Evolutionary conservation across 1,140 invertebrate species (phyloP), one percentile per base, ranked within the genome.

Genomic region (Fopius arisanus): DNA sequence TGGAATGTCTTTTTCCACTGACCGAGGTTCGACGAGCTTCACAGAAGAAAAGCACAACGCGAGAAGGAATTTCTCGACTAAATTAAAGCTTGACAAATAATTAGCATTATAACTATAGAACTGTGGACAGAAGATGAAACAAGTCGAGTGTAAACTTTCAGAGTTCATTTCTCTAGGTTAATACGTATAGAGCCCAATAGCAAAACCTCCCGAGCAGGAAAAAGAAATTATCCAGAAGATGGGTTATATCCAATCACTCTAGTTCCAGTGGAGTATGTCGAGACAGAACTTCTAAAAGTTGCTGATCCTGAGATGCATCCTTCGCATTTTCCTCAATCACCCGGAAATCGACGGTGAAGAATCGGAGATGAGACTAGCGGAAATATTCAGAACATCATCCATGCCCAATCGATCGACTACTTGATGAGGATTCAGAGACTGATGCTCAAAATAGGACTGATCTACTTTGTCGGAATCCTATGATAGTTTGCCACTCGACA

Each of bases 21-120:
- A 37, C 14, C 67, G 66, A 43, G 73, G 54, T 23, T 33, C 67
- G 26, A 62, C 68, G 14, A 70, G 26, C 54, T 67, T 7, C 19
- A 62, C 33, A n/a, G 73, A 75, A 19, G 63, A 67, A 1, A 67
- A 41, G 7, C 31, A 67, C 37, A 48, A 48, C n/a, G 43, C 6
- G 16, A 10, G 43, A 10, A 6, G n/a, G 43, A 6, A n/a, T 48
- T 48, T 48, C n/a, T n/a, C 43, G 3, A n/a, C 9, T 3, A 48
- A 10, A 3, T n/a, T 48, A 16, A 6, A n/a, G n/a, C 6, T 48
- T n/a, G 43, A 48, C n/a, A 48, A 48, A 48, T 48, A n/a, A 9
- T n/a, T 48, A 4, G n/a, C 6, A 48, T 48, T 48, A n/a, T n/a
- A 48, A 48, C n/a, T 10, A n/a, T n/a, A 3, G n/a, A 48, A 48